Conservation (phyloP, 2,113 vertebrate genomes). For the Regulus satrapa region DNA sequence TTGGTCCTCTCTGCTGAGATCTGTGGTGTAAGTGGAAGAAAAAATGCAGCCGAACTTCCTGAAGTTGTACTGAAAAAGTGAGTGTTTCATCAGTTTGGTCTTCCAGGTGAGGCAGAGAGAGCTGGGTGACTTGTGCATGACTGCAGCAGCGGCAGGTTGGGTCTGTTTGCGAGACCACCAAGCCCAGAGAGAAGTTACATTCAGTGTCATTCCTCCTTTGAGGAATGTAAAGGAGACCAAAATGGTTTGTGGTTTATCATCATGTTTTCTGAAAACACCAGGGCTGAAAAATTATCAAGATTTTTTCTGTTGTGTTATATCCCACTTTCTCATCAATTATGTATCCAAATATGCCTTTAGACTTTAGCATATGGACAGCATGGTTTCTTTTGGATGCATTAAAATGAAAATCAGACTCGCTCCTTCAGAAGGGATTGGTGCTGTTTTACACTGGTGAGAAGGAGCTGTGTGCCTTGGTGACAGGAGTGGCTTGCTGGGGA, state of each 20-base stretch:
- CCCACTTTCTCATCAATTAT: background rate
- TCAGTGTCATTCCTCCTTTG: too few species aligned
- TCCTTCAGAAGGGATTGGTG: background rate
- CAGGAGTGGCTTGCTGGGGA: background rate
- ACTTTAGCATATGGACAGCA: background rate
- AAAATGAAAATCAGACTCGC: background rate
- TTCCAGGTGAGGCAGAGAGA: background rate
- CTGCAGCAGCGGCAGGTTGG: background rate
- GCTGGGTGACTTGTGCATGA: background rate
- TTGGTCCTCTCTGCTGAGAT: background rate
- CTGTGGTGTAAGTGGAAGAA: background rate
- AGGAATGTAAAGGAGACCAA: background rate
- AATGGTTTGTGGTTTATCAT: background rate
- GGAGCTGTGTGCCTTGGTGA: background rate
- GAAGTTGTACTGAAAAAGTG: background rate
- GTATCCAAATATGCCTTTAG: background rate
- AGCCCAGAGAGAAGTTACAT: background rate
- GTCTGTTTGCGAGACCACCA: rapidly evolving
- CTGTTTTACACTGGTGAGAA: background rate
- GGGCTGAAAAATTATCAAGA: background rate
- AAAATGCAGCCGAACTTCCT: background rate
- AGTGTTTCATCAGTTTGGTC: background rate
- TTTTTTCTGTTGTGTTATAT: background rate
- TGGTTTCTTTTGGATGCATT: background rate
- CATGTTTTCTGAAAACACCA: background rate